Conservation (phyloP, 2,113 vertebrate genomes). For the Vanacampus margaritifer region DNA sequence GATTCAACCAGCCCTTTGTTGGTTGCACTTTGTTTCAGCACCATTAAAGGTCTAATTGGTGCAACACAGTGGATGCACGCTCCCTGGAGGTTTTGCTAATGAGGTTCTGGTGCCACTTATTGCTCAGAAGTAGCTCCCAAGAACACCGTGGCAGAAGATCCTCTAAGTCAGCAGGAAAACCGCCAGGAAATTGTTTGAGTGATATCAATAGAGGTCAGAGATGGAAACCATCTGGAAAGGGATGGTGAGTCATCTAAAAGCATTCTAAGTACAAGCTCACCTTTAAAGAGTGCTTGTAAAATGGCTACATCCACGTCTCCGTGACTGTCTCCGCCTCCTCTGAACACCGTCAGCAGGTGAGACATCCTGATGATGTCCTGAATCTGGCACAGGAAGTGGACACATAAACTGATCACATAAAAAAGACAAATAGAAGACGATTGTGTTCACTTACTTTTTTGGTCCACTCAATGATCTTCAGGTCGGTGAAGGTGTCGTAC, state of each 20-base stretch:
- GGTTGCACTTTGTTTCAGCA: neutral
- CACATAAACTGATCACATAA: neutral
- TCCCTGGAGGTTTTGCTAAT: neutral
- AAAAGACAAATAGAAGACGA: neutral
- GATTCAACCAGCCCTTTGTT: neutral
- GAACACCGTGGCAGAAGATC: neutral
- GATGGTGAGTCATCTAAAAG: neutral
- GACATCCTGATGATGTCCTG: constrained; percentile 86
- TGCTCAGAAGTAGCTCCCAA: neutral
- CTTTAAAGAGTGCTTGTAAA: constrained; percentile 91
- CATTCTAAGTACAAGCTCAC: constrained; percentile 52
- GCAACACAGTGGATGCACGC: neutral
- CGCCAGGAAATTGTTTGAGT: constrained; percentile 14
- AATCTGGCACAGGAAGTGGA: constrained; percentile 72
- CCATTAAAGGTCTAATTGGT: neutral
- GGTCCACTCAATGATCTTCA: constrained; percentile 82
- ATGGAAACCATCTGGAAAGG: constrained; percentile 17
- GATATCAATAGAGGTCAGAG: neutral
- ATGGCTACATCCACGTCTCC: constrained; percentile 90
- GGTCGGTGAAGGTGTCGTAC: constrained; percentile 76
- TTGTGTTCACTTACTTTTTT: constrained; percentile 79
- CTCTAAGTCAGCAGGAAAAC: neutral
- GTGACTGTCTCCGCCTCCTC: constrained; percentile 78
- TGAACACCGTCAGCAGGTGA: constrained; percentile 86
- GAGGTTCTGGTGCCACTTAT: neutral